Conservation (phyloP, 2,888 invertebrate species). For the Plagiodera versicolora region DNA sequence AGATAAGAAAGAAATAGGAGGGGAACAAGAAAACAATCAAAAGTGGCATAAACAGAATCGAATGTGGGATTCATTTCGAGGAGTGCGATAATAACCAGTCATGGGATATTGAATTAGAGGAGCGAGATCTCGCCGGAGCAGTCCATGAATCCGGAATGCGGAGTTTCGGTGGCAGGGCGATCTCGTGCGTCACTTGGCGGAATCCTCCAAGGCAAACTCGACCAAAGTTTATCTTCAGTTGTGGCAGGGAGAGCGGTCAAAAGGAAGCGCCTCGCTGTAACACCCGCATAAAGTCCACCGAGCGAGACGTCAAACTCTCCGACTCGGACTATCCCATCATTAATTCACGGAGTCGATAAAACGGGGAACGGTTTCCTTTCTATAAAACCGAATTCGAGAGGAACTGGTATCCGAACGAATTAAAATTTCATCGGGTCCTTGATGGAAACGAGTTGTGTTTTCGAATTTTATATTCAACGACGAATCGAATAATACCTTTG, state of each 20-base stretch:
- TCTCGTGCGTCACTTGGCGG: slow-evolving; percentile 16
- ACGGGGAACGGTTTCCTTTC: not conserved
- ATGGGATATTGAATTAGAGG: not conserved
- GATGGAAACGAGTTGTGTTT: not conserved
- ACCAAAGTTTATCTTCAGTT: slow-evolving; percentile 10
- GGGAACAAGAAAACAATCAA: too few species aligned
- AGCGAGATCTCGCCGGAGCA: not conserved
- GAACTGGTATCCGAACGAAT: not conserved
- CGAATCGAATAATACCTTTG: too few species aligned
- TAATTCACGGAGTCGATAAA: not conserved
- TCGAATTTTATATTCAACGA: too few species aligned
- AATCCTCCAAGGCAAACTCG: slow-evolving; percentile 17
- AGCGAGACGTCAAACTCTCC: not conserved
- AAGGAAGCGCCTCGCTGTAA: not conserved
- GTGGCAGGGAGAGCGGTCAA: not conserved
- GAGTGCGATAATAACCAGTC: not conserved
- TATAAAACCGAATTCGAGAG: not conserved
- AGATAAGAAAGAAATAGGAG: not conserved
- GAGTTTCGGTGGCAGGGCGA: slow-evolving; percentile 10
- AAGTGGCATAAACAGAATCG: not conserved
- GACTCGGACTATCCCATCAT: not conserved
- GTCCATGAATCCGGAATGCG: not conserved
- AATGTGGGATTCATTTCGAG: not conserved
- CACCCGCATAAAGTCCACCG: not conserved
- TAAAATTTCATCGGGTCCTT: not conserved